Conservation (phyloP, 2,888 invertebrate genomes). For the Ecliptopera silaceata region DNA sequence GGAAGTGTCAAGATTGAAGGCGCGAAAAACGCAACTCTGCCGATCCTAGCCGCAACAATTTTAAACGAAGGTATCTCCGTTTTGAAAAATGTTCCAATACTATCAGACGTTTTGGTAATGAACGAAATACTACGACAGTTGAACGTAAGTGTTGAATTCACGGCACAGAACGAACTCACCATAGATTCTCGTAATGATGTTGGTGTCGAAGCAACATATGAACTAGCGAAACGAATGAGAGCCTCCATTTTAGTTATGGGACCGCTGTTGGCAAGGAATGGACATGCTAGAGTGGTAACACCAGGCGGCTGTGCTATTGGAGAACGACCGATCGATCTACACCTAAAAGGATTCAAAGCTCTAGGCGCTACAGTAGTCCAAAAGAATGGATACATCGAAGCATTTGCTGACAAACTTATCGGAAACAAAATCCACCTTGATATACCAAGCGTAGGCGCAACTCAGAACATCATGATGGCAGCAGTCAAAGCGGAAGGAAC, state of each 20-base stretch:
- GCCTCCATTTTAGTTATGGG: conserved; percentile 27
- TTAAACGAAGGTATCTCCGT: conserved; percentile 17
- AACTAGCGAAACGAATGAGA: conserved; percentile 18
- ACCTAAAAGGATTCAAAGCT: conserved; percentile 26
- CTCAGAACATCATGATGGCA: conserved; percentile 31
- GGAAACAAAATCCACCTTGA: conserved; percentile 18
- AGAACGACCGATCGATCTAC: conserved; percentile 27
- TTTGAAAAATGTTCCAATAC: conserved; percentile 24
- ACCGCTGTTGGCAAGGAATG: conserved; percentile 20
- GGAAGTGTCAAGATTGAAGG: conserved; percentile 26
- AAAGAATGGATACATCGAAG: conserved; percentile 20
- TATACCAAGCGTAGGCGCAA: conserved; percentile 31
- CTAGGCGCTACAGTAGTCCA: conserved; percentile 19
- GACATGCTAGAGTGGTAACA: conserved; percentile 14
- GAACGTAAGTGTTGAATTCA: conserved; percentile 19
- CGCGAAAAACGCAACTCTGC: conserved; percentile 19
- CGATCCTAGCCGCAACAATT: conserved; percentile 26
- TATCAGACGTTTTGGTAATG: conserved; percentile 26
- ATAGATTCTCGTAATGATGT: conserved; percentile 6
- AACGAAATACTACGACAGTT: conserved; percentile 18
- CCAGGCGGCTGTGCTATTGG: conserved; percentile 31
- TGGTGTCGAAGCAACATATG: conserved; percentile 4
- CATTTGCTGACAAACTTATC: conserved; percentile 8
- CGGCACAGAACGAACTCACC: conserved; percentile 19
- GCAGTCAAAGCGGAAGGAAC: conserved; percentile 30